phyloP scores from a whole-genome alignment of 1,140 invertebrate genomes.

The Heliconius hewitsoni region DNA sequence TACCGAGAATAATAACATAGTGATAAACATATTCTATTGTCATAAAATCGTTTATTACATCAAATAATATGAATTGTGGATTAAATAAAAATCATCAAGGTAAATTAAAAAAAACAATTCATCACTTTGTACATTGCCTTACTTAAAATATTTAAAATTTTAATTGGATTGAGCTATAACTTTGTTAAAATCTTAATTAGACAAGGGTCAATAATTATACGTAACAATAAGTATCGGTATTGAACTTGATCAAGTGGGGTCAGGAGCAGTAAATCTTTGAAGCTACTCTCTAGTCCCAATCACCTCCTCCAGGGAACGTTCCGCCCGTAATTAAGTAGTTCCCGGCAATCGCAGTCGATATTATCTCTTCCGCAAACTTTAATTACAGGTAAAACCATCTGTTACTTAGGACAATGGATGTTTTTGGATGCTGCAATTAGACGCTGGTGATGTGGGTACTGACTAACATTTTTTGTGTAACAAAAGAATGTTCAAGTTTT shows the following conservation, averaged over 20 bases:
- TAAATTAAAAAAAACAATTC: too few relatives aligned
- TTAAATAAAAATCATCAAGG: too few relatives aligned
- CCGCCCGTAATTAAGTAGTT: constrained; percentile 69
- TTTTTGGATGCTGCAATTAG: constrained; percentile 35
- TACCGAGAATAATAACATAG: too few relatives aligned
- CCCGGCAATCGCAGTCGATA: constrained; percentile 64
- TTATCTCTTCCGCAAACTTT: constrained; percentile 64
- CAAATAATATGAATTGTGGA: too few relatives aligned
- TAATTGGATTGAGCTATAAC: neutral
- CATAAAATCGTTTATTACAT: too few relatives aligned
- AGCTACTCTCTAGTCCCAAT: constrained; percentile 52
- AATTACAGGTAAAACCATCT: constrained; percentile 68
- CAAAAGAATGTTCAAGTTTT: too few relatives aligned
- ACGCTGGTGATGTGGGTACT: neutral
- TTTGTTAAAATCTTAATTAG: neutral
- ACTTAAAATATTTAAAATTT: too few relatives aligned
- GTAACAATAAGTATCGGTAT: constrained; percentile 45
- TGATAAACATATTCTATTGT: too few relatives aligned
- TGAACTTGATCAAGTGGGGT: constrained; percentile 64
- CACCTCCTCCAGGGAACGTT: constrained; percentile 51
- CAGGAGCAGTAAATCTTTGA: constrained; percentile 65
- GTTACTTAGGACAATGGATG: constrained; percentile 52
- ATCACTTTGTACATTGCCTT: too few relatives aligned
- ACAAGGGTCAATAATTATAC: constrained; percentile 45
- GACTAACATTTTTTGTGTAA: too few relatives aligned